Percentiles rank a stretch among this genome's conserved stretches.
phyloP scores from a whole-genome alignment of 2,113 vertebrate species.

The Myiagra hebetior region DNA sequence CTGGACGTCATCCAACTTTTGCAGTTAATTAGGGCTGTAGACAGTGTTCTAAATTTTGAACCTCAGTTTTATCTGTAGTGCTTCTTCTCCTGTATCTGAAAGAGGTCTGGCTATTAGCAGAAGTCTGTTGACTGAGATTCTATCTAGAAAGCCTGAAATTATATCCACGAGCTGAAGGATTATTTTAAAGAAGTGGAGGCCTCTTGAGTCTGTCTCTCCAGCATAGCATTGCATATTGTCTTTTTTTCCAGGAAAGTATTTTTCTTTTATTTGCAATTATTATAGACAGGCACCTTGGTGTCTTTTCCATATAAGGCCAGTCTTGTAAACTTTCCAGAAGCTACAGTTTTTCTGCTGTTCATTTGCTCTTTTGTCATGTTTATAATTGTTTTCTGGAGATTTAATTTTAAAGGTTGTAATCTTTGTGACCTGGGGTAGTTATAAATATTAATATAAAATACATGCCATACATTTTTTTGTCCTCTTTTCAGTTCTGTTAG shows the following conservation, averaged over 20 bases:
- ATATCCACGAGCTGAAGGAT: not conserved
- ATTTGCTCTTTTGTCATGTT: not conserved
- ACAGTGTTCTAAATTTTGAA: slow-evolving; percentile 41
- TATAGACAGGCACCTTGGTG: not conserved
- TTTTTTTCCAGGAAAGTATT: not conserved
- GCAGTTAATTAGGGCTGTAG: slow-evolving; percentile 37
- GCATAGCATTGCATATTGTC: not conserved
- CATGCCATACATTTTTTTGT: not conserved
- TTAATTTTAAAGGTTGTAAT: not conserved
- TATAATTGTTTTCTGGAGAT: not conserved
- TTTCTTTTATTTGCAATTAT: not conserved
- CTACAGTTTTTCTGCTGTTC: not conserved
- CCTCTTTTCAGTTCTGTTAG: not conserved
- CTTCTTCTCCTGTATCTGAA: not conserved
- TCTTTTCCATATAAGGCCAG: not conserved
- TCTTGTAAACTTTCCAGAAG: not conserved
- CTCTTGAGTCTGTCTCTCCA: not conserved
- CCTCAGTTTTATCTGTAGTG: not conserved
- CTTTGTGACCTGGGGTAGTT: not conserved
- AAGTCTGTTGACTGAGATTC: not conserved
- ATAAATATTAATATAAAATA: not conserved
- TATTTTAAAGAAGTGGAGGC: not conserved
- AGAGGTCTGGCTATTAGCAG: slow-evolving; percentile 3
- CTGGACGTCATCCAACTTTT: slow-evolving; percentile 25
- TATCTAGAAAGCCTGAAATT: not conserved